Percentiles rank a stretch among this genome's conserved stretches.
phyloP scores from a whole-genome alignment of 2,113 vertebrate genomes.

The Paratilapia polleni region DNA sequence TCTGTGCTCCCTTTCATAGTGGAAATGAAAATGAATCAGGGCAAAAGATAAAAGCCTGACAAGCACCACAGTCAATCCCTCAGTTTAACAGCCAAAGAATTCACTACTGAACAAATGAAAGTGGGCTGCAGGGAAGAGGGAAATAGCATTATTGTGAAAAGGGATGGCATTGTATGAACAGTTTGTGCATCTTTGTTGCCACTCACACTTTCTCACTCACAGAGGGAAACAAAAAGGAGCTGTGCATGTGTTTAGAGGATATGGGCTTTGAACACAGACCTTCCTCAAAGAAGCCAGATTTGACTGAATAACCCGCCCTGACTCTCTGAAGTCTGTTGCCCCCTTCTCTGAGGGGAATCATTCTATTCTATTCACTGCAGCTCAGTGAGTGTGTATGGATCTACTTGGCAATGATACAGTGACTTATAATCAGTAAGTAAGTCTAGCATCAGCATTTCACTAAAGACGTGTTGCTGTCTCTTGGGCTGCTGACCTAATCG shows the following conservation, averaged over 20 bases:
- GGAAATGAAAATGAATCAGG: conserved; percentile 79
- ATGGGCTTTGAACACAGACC: neutral
- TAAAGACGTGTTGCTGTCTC: conserved; percentile 64
- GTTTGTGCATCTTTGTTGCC: conserved; percentile 22
- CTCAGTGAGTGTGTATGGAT: conserved; percentile 14
- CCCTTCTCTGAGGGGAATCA: conserved; percentile 24
- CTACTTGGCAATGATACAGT: conserved; percentile 60
- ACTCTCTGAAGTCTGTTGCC: conserved; percentile 27
- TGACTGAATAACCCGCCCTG: conserved; percentile 20
- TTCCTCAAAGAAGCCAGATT: conserved; percentile 29
- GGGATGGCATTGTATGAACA: conserved; percentile 23
- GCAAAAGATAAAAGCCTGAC: conserved; percentile 77
- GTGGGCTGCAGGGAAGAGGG: conserved; percentile 64
- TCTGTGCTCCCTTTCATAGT: conserved; percentile 50
- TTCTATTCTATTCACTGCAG: conserved; percentile 48
- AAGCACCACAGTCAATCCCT: conserved; percentile 73
- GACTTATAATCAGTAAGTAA: conserved; percentile 67
- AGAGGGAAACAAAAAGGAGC: conserved; percentile 9
- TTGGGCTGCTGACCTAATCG: conserved; percentile 72
- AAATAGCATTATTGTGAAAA: conserved; percentile 58
- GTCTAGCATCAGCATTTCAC: conserved; percentile 73
- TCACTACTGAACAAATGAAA: conserved; percentile 74
- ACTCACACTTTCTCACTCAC: conserved; percentile 23
- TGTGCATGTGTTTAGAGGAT: conserved; percentile 24
- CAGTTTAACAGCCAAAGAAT: conserved; percentile 78